phyloP scores from a whole-genome alignment of 2,113 vertebrate genomes.

The Columbina picui region DNA sequence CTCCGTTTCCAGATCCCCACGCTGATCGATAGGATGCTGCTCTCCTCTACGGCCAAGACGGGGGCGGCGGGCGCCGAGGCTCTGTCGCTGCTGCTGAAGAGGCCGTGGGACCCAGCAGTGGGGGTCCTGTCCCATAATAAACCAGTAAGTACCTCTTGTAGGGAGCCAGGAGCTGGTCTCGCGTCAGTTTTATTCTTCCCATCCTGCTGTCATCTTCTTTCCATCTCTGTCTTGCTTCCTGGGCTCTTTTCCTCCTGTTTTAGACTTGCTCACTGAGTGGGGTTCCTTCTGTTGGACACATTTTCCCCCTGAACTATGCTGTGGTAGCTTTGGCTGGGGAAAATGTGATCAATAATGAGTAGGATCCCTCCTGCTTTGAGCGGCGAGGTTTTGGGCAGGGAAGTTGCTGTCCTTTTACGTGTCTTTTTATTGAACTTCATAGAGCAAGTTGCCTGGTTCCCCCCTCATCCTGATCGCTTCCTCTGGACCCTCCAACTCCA shows the following conservation, averaged over 20 bases:
- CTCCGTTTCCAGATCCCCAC: constrained; percentile 84
- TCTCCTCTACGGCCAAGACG: constrained; percentile 87
- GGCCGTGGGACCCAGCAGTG: constrained; percentile 97
- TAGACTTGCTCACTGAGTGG: not conserved
- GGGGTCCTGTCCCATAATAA: constrained; percentile 97
- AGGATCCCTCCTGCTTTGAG: not conserved
- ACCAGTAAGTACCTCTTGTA: constrained; percentile 78
- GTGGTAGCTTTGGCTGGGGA: not conserved
- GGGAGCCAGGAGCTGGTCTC: fast-evolving
- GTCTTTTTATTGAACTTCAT: not conserved
- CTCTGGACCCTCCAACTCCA: constrained; percentile 87
- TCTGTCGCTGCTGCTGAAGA: constrained; percentile 91
- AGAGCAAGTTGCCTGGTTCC: constrained; percentile 95
- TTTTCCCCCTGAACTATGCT: fast-evolving
- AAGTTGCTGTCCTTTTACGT: not conserved
- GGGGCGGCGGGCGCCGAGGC: constrained; percentile 92
- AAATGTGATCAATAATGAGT: fast-evolving
- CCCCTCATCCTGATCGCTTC: constrained; percentile 94
- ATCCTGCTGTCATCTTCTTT: not conserved
- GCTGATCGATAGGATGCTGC: constrained; percentile 95
- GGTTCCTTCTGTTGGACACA: fast-evolving
- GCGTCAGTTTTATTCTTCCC: fast-evolving
- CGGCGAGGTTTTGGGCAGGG: not conserved
- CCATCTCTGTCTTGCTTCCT: not conserved
- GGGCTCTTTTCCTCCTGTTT: not conserved